phyloP scores from a whole-genome alignment of 2,797 vertebrate genomes.

The Coluber constrictor region DNA sequence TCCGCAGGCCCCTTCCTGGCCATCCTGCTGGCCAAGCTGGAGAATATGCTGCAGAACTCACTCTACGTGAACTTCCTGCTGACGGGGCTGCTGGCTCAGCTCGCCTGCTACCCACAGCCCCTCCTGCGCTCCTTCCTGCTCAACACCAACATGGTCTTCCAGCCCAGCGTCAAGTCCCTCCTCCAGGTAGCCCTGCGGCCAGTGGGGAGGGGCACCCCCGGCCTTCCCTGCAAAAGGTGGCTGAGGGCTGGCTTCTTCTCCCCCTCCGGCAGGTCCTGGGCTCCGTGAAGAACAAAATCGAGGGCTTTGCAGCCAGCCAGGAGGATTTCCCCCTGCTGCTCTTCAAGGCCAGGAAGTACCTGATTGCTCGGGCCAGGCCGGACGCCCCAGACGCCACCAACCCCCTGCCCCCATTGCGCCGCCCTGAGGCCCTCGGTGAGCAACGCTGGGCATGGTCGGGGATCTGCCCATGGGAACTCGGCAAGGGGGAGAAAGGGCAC shows the following conservation, averaged over 20 bases:
- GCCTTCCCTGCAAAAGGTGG: too few species aligned
- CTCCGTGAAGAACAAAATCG: slow-evolving; percentile 95
- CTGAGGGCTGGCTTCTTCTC: background rate
- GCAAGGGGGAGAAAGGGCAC: background rate
- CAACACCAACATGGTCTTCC: slow-evolving; percentile 99
- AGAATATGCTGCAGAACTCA: slow-evolving; percentile 96
- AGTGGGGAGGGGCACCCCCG: too few species aligned
- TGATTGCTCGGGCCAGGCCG: slow-evolving; percentile 87
- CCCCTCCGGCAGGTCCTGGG: slow-evolving; percentile 82
- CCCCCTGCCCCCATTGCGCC: slow-evolving; percentile 74
- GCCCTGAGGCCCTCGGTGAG: slow-evolving; percentile 83
- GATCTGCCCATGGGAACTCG: too few species aligned
- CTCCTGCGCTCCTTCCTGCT: slow-evolving; percentile 97
- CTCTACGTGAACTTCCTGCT: slow-evolving; percentile 96
- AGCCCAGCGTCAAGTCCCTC: slow-evolving; percentile 96
- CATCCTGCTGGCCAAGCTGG: slow-evolving; percentile 92
- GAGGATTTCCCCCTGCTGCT: slow-evolving; percentile 91
- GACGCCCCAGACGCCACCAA: slow-evolving; percentile 80
- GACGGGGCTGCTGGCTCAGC: slow-evolving; percentile 90
- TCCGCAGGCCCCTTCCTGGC: slow-evolving; percentile 87
- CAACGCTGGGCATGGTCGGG: accelerated
- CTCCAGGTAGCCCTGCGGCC: slow-evolving; percentile 78
- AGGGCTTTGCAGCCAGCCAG: slow-evolving; percentile 86
- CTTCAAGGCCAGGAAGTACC: slow-evolving; percentile 90
- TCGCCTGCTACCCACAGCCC: slow-evolving; percentile 94